Base-by-base conservation (phyloP, 2,797 vertebrate genomes). In the Scolopax rusticola region DNA sequence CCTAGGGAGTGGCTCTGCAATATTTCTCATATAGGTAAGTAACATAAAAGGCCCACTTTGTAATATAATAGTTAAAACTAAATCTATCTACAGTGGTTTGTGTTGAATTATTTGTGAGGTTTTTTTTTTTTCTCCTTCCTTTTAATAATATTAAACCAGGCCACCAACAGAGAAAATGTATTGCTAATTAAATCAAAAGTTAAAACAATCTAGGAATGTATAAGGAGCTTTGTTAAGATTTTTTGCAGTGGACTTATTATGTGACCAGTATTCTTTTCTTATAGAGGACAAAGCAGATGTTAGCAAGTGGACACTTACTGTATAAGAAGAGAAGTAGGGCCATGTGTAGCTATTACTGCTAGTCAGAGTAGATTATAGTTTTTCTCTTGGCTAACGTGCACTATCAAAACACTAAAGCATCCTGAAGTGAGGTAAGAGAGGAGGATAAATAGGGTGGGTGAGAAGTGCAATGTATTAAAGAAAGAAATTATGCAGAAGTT, bases 401-500 rank as follows among this genome's bases (percentile, higher is more conserved):
- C 70, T 84, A 92, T 50, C 59, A 92, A 93, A 96, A 92, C 95
- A 97, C 92, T 96, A 98, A 98, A 98, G 98, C 98, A 97, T 97
- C 97, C 97, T 96, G 95, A 98, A 91, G 90, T 76, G 38, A 89
- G 77, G 92, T 87, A 84, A 78, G 82, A 73, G 56, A 75, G 92
- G 48, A 90, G 81, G 84, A 95, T 91, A 89, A 86, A 83, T 51
- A 93, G 48, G 59, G 74, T 57, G 73, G 80, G 88, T 83, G 56
- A 95, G 94, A 93, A 93, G 94, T 97, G 91, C 67, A 84, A 97
- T 89, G 97, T 89, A 97, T 95, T 97, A 96, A 97, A 96, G 93
- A 92, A 96, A 98, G 97, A 97, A 98, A 98, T 98, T 96, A 98
- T 98, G 98, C 98, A 98, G 97, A 98, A 90, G 97, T 99, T 99